Percentiles rank a stretch among this genome's conserved stretches.
phyloP scores from a whole-genome alignment of 1,140 invertebrate species.

The Euglossa dilemma region DNA sequence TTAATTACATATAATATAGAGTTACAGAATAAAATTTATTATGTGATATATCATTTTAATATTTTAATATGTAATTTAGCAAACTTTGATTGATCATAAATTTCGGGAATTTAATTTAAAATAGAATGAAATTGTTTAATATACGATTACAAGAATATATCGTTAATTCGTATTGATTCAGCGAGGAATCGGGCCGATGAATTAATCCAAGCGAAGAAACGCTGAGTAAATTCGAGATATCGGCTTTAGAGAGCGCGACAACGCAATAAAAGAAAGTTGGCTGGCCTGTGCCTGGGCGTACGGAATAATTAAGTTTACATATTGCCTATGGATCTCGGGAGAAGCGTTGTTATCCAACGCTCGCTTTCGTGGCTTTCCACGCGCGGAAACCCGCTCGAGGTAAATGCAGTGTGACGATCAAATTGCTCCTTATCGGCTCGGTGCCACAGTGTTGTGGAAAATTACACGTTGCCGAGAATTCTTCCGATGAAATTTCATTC shows the following conservation, averaged over 20 bases:
- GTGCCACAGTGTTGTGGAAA: slow-evolving; percentile 3
- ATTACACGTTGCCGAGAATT: neutral
- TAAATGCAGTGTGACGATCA: slow-evolving; percentile 23
- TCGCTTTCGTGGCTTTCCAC: slow-evolving; percentile 24
- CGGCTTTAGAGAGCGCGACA: neutral
- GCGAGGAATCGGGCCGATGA: neutral
- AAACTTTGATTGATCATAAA: no score
- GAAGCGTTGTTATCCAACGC: neutral
- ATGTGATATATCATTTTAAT: no score
- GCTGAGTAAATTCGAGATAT: neutral
- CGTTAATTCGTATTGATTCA: neutral
- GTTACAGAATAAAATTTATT: no score
- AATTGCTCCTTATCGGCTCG: slow-evolving; percentile 21
- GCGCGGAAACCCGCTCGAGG: slow-evolving; percentile 1
- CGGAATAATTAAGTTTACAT: slow-evolving; percentile 17
- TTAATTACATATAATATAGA: no score
- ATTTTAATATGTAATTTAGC: no score
- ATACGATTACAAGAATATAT: neutral
- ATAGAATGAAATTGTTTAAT: no score
- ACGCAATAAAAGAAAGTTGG: slow-evolving; percentile 24
- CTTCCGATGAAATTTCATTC: neutral
- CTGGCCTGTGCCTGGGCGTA: neutral
- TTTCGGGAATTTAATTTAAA: no score
- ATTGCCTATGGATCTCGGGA: slow-evolving; percentile 8
- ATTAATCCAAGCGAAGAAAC: neutral